Percentiles rank a stretch among this genome's conserved stretches.
These are phyloP conservation scores for Anneissia japonica DNA, from an alignment of 35 echinoderm and acorn worm species.

Conservation along the genomic window DNA sequence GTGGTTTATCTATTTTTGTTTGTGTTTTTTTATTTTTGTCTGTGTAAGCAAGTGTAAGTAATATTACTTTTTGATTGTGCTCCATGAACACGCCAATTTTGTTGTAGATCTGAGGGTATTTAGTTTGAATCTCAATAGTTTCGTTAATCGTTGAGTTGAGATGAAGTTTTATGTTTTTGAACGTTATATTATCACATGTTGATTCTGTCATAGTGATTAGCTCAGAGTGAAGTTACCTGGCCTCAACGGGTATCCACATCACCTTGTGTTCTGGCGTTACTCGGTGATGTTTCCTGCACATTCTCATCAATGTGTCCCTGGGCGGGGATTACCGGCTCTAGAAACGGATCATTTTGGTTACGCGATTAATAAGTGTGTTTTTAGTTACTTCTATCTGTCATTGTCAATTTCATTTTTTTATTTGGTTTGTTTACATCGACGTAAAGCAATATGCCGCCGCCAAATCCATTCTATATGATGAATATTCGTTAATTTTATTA, in stretches of 20 bases:
- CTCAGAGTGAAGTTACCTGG: no score
- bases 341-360: background rate
- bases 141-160: no score
- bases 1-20: no score
- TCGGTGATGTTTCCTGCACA: background rate
- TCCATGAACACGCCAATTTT: no score
- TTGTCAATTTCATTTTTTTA: background rate
- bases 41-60: no score
- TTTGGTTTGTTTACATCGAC: background rate
- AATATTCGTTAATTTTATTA: background rate
- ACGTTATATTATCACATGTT: no score
- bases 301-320: background rate
- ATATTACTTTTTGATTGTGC: no score
- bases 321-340: background rate
- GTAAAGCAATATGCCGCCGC: background rate
- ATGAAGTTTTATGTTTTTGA: no score
- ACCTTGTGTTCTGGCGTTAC: background rate
- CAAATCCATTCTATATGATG: background rate
- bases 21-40: no score
- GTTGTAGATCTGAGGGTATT: no score
- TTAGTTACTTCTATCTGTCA: background rate
- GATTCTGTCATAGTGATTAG: no score
- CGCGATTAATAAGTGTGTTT: background rate
- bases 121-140: no score
- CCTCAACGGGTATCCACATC: background rate